Conservation (phyloP, 2,797 vertebrate genomes). For the Odontamblyopus lacepedii region DNA sequence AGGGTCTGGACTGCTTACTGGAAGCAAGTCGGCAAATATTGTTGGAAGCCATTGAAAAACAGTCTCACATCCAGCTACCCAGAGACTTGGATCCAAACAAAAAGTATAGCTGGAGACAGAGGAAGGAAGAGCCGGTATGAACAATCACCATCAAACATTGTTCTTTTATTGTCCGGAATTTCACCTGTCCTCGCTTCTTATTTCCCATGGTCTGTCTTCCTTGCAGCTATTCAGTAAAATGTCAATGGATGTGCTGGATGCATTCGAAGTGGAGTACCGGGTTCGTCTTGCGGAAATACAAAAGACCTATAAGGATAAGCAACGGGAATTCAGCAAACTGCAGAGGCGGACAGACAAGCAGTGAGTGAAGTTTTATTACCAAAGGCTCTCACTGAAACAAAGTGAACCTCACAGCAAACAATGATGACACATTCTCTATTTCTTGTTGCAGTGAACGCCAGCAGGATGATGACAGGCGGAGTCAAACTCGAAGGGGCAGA, state of each 20-base stretch:
- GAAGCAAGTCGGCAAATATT: slow-evolving; percentile 91
- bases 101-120: slow-evolving; percentile 98
- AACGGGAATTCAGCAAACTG: slow-evolving; percentile 90
- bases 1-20: slow-evolving; percentile 88
- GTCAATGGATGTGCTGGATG: slow-evolving; percentile 87
- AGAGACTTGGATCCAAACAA: slow-evolving; percentile 90
- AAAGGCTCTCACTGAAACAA: not conserved
- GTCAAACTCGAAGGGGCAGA: slow-evolving; percentile 88
- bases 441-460: slow-evolving; percentile 62
- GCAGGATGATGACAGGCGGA: slow-evolving; percentile 92
- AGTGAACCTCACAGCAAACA: not conserved
- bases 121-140: slow-evolving; percentile 91
- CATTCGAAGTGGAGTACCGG: slow-evolving; percentile 92
- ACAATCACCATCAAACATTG: not conserved
- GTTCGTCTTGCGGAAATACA: slow-evolving; percentile 92
- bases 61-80: slow-evolving; percentile 86
- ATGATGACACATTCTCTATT: slow-evolving; percentile 7
- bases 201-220: not conserved
- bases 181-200: not conserved
- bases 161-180: not conserved
- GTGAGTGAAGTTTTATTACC: slow-evolving; percentile 76
- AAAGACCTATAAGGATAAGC: slow-evolving; percentile 93
- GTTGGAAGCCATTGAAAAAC: slow-evolving; percentile 89
- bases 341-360: slow-evolving; percentile 89
- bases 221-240: slow-evolving; percentile 88